Conservation (phyloP, 2,888 invertebrate species). For the Gerris lacustris region DNA sequence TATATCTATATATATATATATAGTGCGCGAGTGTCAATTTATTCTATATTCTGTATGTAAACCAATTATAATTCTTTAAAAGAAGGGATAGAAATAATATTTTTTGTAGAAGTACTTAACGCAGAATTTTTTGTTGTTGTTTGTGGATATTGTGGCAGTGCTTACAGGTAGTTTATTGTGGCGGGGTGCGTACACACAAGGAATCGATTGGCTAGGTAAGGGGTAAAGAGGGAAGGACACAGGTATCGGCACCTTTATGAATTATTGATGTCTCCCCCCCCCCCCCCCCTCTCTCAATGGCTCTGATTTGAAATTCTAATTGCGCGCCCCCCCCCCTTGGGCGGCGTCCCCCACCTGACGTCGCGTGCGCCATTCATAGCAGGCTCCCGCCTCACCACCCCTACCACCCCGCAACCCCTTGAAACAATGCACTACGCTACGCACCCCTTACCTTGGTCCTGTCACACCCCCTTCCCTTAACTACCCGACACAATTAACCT, state of each 20-base stretch:
- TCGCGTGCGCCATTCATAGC: background rate
- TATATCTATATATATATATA: no score
- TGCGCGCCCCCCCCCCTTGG: conserved; percentile 16
- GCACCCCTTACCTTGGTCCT: no score
- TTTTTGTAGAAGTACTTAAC: no score
- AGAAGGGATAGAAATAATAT: no score
- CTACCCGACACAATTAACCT: no score
- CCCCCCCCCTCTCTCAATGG: conserved; percentile 22
- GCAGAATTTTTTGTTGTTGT: no score
- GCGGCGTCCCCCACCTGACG: background rate
- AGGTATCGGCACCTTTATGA: conserved; percentile 18
- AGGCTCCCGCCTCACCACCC: background rate
- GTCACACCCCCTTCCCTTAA: no score
- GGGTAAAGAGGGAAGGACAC: conserved; percentile 5
- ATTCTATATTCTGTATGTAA: no score
- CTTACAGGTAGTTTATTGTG: no score
- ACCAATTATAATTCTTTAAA: no score
- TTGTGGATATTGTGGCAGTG: no score
- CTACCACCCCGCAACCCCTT: background rate
- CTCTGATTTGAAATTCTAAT: conserved; percentile 31
- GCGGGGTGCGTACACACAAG: background rate
- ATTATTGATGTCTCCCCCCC: conserved; percentile 19
- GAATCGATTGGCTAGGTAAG: conserved; percentile 8
- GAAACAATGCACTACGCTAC: background rate
- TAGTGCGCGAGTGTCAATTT: no score